These are phyloP conservation scores for Epizoanthus scotinus DNA, from an alignment of 92 coral and sea anemone species.

Conservation along the genomic window DNA sequence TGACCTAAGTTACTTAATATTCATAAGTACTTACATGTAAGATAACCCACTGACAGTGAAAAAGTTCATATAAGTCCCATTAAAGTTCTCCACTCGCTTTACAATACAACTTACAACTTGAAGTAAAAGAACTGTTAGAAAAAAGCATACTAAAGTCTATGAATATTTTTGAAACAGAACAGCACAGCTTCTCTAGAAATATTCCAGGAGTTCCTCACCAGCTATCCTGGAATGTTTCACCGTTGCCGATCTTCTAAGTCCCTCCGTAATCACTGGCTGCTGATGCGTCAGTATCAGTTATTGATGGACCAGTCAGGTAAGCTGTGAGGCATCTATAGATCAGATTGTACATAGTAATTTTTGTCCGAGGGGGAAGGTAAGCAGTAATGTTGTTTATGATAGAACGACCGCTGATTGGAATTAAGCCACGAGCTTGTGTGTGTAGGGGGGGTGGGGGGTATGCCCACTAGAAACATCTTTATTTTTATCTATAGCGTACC, in stretches of 20 bases:
- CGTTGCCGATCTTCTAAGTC: slow-evolving; percentile 89
- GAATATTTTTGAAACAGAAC: slow-evolving; percentile 53
- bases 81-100: too few species aligned
- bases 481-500: too few species aligned
- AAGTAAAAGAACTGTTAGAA: neutral
- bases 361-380: too few species aligned
- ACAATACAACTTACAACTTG: too few species aligned
- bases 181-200: slow-evolving; percentile 88
- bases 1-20: too few species aligned
- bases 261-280: slow-evolving; percentile 90
- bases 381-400: too few species aligned
- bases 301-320: slow-evolving; percentile 94
- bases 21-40: too few species aligned
- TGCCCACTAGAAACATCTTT: too few species aligned
- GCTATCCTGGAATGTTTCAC: slow-evolving; percentile 83
- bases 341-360: too few species aligned
- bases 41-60: too few species aligned
- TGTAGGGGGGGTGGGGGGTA: neutral
- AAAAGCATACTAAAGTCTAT: neutral
- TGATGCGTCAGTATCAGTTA: slow-evolving; percentile 93
- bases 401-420: too few species aligned
- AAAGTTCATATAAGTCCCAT: neutral
- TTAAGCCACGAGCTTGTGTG: too few species aligned
- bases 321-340: neutral
- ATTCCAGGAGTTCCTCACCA: slow-evolving; percentile 81